Conservation (phyloP, 2,888 invertebrate genomes). For the Margaritifera margaritifera region DNA sequence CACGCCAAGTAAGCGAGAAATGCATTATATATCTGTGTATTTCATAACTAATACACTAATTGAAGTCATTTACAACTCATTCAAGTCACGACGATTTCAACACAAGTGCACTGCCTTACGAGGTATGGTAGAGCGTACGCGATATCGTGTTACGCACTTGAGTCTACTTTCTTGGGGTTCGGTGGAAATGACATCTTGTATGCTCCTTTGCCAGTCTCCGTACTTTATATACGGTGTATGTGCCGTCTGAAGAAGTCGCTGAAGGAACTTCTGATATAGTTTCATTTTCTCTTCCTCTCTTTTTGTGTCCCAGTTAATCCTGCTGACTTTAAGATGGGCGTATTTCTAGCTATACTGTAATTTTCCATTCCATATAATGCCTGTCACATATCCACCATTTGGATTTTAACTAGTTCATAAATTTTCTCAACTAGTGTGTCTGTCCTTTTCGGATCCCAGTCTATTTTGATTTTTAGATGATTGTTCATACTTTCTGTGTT, state of each 20-base stretch:
- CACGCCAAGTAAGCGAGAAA: no score
- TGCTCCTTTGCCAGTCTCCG: slow-evolving; percentile 5
- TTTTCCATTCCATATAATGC: slow-evolving; percentile 29
- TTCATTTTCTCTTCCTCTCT: neutral
- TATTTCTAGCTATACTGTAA: slow-evolving; percentile 5
- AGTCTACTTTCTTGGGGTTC: no score
- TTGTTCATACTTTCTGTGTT: slow-evolving; percentile 34
- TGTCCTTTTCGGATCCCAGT: slow-evolving; percentile 24
- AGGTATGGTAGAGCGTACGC: no score
- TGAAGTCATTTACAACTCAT: no score
- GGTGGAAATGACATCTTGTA: no score
- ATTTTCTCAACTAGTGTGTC: slow-evolving; percentile 23
- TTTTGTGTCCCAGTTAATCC: slow-evolving; percentile 4
- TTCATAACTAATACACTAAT: no score
- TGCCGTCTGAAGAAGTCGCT: slow-evolving; percentile 1
- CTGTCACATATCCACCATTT: slow-evolving; percentile 19
- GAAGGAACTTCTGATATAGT: neutral
- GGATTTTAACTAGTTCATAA: slow-evolving; percentile 6
- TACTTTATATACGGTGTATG: neutral
- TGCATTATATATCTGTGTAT: no score
- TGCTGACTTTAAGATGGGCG: neutral
- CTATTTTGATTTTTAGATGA: slow-evolving; percentile 16
- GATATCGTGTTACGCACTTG: no score
- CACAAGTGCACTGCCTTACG: no score
- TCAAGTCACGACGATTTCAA: no score